phyloP scores from a whole-genome alignment of 2,888 invertebrate genomes.

The Bruchidius siliquastri region DNA sequence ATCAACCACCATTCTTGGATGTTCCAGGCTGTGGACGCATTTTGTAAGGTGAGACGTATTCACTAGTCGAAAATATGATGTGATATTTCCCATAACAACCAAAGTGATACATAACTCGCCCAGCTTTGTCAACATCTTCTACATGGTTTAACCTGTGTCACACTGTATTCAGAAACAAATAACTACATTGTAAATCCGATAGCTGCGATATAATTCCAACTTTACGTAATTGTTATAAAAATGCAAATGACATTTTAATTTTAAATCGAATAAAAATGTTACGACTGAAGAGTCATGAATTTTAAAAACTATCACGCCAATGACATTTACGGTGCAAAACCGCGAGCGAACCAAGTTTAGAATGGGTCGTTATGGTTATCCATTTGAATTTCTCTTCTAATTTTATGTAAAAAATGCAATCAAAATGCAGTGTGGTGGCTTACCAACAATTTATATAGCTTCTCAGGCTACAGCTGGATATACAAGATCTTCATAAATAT shows the following conservation, averaged over 20 bases:
- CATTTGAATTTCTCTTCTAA: not conserved
- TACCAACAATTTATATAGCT: not conserved
- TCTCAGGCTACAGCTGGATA: not conserved
- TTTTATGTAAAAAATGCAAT: not conserved
- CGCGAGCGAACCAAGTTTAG: not conserved
- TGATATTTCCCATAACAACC: too few species aligned
- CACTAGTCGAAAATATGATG: too few species aligned
- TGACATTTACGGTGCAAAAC: not conserved
- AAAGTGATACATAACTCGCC: too few species aligned
- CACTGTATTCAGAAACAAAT: not conserved
- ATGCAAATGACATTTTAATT: not conserved
- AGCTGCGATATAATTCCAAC: not conserved
- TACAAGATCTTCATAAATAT: not conserved
- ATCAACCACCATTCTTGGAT: too few species aligned
- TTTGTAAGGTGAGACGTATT: too few species aligned
- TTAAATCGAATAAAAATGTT: not conserved
- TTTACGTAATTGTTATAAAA: not conserved
- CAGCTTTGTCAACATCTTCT: too few species aligned
- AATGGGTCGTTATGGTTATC: not conserved
- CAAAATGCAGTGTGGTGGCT: not conserved
- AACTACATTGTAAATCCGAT: not conserved
- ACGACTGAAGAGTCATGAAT: not conserved
- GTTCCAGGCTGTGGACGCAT: too few species aligned
- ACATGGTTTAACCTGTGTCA: not conserved
- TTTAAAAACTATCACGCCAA: not conserved